These are phyloP conservation scores for Chiridota heheva DNA, from an alignment of 35 echinoderm and acorn worm genomes.

Conservation along the genomic window DNA sequence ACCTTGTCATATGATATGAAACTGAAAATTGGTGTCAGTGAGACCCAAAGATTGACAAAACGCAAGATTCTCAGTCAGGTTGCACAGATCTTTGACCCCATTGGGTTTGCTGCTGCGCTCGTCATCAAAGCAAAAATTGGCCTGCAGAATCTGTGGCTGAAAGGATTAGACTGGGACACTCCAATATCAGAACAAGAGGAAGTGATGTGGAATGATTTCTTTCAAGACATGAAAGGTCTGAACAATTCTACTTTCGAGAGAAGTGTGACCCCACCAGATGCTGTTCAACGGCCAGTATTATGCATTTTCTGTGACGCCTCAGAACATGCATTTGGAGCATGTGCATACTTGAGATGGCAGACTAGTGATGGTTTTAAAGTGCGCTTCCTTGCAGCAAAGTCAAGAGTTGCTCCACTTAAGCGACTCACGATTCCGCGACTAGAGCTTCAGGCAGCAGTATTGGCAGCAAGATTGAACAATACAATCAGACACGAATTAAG, in stretches of 20 bases:
- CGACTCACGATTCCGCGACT: constrained; percentile 50
- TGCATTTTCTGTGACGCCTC: constrained; percentile 69
- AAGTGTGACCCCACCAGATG: constrained; percentile 48
- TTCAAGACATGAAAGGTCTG: constrained; percentile 56
- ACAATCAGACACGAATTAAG: constrained; percentile 40
- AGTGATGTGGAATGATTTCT: constrained; percentile 33
- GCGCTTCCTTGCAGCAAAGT: constrained; percentile 47
- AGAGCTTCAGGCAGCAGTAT: constrained; percentile 63
- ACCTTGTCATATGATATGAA: constrained; percentile 49
- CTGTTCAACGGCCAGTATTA: constrained; percentile 2
- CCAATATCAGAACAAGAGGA: constrained; percentile 13
- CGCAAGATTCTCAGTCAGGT: constrained; percentile 59
- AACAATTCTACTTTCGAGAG: constrained; percentile 20
- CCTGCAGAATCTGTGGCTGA: constrained; percentile 60
- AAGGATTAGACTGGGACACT: constrained; percentile 59
- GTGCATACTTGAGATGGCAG: constrained; percentile 43
- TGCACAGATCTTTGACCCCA: constrained; percentile 65
- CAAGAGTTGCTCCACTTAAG: constrained; percentile 64
- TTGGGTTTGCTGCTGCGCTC: constrained; percentile 75
- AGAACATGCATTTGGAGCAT: constrained; percentile 56
- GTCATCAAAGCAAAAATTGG: constrained; percentile 69
- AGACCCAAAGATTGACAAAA: constrained; percentile 48
- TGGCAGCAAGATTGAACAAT: constrained; percentile 21
- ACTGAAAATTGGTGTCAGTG: constrained; percentile 3
- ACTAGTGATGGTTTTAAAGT: constrained; percentile 19